These are phyloP conservation scores for Chydorus sphaericus DNA, from an alignment of 2,888 invertebrate genomes.

Conservation along the genomic window DNA sequence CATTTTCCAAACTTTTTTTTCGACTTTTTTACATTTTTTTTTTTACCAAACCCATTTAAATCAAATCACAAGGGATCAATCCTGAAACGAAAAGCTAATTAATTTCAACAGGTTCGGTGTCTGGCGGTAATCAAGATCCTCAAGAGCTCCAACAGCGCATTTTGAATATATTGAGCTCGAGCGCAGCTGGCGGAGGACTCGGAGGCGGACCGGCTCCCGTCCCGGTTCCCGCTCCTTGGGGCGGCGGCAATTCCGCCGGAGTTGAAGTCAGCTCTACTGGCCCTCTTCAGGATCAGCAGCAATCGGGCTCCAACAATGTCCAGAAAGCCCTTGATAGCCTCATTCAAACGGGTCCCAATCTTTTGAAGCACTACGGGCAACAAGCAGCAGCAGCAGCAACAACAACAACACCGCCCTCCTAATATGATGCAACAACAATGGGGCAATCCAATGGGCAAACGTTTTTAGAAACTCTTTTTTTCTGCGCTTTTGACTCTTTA, in stretches of 20 bases:
- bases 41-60: too few relatives aligned
- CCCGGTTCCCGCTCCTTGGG: constrained; percentile 15
- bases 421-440: neutral
- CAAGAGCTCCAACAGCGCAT: constrained; percentile 61
- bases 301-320: constrained; percentile 34
- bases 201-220: constrained; percentile 17
- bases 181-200: constrained; percentile 22
- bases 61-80: too few relatives aligned
- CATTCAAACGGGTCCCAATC: constrained; percentile 35
- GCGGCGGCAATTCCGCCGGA: neutral
- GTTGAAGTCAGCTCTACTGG: neutral
- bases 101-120: too few relatives aligned
- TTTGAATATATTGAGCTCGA: constrained; percentile 56
- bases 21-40: too few relatives aligned
- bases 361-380: neutral
- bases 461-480: constrained; percentile 6
- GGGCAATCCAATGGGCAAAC: neutral
- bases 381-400: neutral
- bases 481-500: neutral
- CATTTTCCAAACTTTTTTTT: too few relatives aligned
- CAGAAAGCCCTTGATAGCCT: constrained; percentile 62
- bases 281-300: too few relatives aligned
- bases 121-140: constrained; percentile 29
- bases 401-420: neutral
- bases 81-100: too few relatives aligned